phyloP scores from a whole-genome alignment of 2,797 vertebrate genomes.

The Centroberyx gerrardi region DNA sequence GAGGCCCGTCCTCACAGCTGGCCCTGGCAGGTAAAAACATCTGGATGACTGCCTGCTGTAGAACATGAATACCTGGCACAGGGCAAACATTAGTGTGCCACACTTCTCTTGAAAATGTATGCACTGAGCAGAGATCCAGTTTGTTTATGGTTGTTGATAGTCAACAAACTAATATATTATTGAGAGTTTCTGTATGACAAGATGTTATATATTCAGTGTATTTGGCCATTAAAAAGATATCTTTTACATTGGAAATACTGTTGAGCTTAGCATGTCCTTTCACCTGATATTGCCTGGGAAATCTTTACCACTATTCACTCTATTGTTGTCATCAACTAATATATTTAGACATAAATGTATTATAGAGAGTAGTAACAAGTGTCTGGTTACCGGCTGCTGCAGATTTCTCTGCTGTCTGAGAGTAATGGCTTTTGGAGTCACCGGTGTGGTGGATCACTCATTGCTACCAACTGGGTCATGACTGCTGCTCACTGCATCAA shows the following conservation, averaged over 20 bases:
- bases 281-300: background rate
- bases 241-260: no score
- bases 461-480: conserved; percentile 57
- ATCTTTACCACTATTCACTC: background rate
- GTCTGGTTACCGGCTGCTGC: background rate
- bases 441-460: conserved; percentile 55
- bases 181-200: background rate
- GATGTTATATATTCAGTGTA: background rate
- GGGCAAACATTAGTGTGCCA: no score
- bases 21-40: conserved; percentile 48
- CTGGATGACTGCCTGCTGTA: background rate
- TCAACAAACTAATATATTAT: background rate
- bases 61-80: background rate
- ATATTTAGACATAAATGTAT: background rate
- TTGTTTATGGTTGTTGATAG: no score
- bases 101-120: no score
- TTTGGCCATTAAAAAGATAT: no score
- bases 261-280: no score
- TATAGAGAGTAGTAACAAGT: background rate
- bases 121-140: no score
- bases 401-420: conserved; percentile 56
- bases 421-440: conserved; percentile 39
- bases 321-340: background rate
- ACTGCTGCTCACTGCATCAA: conserved; percentile 56
- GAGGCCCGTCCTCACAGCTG: conserved; percentile 53